Evolutionary conservation across 2,888 invertebrate species (phyloP).

Genomic region (Drosophila picticornis): DNA sequence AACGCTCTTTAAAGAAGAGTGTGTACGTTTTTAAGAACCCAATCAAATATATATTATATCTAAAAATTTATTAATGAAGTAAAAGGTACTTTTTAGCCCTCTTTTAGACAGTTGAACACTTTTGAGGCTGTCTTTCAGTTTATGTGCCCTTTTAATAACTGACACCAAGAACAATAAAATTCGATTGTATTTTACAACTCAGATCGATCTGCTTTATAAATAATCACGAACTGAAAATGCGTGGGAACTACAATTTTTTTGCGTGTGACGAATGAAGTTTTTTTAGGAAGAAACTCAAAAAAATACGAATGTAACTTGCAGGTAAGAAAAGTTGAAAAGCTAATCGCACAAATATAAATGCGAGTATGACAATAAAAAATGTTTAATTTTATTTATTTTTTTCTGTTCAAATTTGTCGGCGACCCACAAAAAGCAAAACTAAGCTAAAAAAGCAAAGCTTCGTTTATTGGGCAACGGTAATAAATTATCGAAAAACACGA

Average conservation of each 20-base stretch:
- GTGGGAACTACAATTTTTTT: constrained; percentile 70
- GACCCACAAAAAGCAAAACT: constrained; percentile 45
- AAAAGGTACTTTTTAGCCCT: neutral
- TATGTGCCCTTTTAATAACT: constrained; percentile 31
- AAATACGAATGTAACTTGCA: constrained; percentile 53
- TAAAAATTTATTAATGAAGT: neutral
- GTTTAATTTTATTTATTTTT: constrained; percentile 33
- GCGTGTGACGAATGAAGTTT: constrained; percentile 70
- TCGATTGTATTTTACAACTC: constrained; percentile 49
- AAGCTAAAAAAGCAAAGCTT: constrained; percentile 45
- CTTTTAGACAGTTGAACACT: neutral
- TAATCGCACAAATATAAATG: constrained; percentile 71
- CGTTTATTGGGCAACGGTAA: constrained; percentile 77
- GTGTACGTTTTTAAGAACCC: neutral
- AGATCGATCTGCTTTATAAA: constrained; percentile 55
- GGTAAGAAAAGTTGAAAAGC: constrained; percentile 70
- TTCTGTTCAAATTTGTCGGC: constrained; percentile 19
- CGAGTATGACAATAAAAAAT: constrained; percentile 70
- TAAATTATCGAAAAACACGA: constrained; percentile 79
- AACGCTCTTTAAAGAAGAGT: neutral
- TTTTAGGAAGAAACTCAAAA: constrained; percentile 38
- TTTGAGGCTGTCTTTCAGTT: constrained; percentile 22
- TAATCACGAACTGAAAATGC: constrained; percentile 76
- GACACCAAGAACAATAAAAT: constrained; percentile 60
- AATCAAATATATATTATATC: neutral